phyloP scores from a whole-genome alignment of 2,113 vertebrate species.

The Spermophilus dauricus region DNA sequence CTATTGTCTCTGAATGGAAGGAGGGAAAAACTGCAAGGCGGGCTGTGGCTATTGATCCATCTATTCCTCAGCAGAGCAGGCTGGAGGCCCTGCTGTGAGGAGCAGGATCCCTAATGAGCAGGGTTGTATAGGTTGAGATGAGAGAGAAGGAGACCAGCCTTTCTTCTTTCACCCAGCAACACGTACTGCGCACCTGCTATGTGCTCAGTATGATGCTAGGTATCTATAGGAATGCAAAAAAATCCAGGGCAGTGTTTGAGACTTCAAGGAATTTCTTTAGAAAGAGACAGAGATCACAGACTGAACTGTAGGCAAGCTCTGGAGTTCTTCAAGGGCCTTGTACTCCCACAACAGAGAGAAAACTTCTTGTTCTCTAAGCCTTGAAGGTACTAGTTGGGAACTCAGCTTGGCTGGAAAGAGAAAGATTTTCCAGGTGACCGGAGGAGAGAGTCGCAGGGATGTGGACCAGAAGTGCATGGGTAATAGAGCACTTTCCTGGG shows the following conservation, averaged over 20 bases:
- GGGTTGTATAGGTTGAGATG: conserved; percentile 3
- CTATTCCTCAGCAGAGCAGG: neutral
- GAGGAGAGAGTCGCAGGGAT: neutral
- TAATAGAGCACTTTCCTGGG: neutral
- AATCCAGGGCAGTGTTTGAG: neutral
- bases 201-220: neutral
- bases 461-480: neutral
- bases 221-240: neutral
- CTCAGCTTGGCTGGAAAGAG: neutral
- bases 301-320: neutral
- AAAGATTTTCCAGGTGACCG: neutral
- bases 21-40: neutral
- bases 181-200: neutral
- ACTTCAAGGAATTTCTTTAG: conserved; percentile 47
- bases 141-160: neutral
- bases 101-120: neutral
- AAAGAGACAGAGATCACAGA: conserved; percentile 33
- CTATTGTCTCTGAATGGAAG: conserved; percentile 28
- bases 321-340: neutral
- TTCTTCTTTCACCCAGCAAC: conserved; percentile 2
- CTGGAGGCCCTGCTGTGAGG: neutral
- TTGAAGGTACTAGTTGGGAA: neutral
- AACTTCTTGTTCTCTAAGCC: neutral
- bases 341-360: neutral
- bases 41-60: neutral